Base-by-base conservation (phyloP, 2,888 invertebrate species). In the Hypselothyrea guttata region DNA sequence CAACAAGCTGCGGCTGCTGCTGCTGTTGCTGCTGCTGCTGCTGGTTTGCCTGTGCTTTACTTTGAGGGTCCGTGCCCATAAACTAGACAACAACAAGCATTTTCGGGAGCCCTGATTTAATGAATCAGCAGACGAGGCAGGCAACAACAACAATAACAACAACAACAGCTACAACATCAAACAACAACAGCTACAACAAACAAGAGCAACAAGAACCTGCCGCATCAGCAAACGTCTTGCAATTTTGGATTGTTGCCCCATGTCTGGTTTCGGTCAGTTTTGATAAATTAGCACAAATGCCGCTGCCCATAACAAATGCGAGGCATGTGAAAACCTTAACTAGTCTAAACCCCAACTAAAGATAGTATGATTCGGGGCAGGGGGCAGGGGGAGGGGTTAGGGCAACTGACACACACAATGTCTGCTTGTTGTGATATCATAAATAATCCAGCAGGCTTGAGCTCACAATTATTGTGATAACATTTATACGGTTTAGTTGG, bases 161-260 rank as follows among this genome's bases (percentile, higher is more conserved):
- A 31, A 37, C 35, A 27, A 15, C 33, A 28, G 3, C 27, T 13
- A n/a, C n/a, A 45, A 27, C 22, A 22, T 27, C 31, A 15, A 22
- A 8, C 16, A 31, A 37, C 35, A 27, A 15, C 33, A 28, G 3
- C 27, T 13, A n/a, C n/a, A 45, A 27, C 22, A 22, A 15, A 40
- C 13, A 7, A 15, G 12, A 4, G 37, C 38, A 41, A 53, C 59
- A 56, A 59, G 54, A 83, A 75, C 73, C 61, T 83, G 78, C 78
- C 66, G 77, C 84, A 78, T 78, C 78, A 78, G 84, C 78, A 83
- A 76, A 76, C 71, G 81, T 78, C 78, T 78, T 78, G 60, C 53
- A 68, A 71, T 58, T 54, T 55, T 58, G 55, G 22, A 64, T 64
- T 69, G 75, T 57, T 75, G 61, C 48, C 66, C 61, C 18, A 62